A percentile compares a stretch with the other conserved stretches of the same genome.
Conservation (phyloP, 1,140 invertebrate genomes). For the Drosophila nikananu region DNA sequence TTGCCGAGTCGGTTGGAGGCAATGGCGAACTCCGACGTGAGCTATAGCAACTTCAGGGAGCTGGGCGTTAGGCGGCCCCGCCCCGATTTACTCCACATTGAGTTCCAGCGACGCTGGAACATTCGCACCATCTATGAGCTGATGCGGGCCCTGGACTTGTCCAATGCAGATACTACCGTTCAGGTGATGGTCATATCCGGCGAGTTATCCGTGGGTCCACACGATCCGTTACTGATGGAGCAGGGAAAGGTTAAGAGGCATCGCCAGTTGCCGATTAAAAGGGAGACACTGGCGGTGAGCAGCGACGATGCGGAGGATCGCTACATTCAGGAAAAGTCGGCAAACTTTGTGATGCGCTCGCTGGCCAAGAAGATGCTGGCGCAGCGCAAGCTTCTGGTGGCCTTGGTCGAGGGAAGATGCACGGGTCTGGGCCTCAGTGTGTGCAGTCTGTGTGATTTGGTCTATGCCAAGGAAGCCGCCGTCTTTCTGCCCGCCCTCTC, state of each 20-base stretch:
- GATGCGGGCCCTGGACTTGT: conserved; percentile 59
- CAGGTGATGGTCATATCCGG: conserved; percentile 67
- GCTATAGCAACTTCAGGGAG: conserved; percentile 57
- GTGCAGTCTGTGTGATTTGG: conserved; percentile 93
- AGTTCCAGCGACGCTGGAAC: conserved; percentile 90
- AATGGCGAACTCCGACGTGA: conserved; percentile 1
- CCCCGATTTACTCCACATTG: conserved; percentile 86
- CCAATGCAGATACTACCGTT: conserved; percentile 46
- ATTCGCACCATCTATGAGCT: conserved; percentile 67
- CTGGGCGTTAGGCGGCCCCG: conserved; percentile 51
- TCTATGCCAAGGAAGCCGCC: conserved; percentile 94
- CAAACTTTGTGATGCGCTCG: conserved; percentile 86
- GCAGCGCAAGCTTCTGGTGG: conserved; percentile 95
- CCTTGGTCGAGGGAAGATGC: conserved; percentile 97
- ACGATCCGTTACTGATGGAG: conserved; percentile 19
- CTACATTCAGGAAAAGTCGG: conserved; percentile 54
- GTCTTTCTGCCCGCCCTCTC: conserved; percentile 95
- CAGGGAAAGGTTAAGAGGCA: conserved; percentile 15
- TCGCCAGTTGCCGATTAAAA: background rate
- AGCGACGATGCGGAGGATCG: conserved; percentile 33
- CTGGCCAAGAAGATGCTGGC: conserved; percentile 93
- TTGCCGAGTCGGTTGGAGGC: conserved; percentile 1
- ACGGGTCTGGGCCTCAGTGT: conserved; percentile 95
- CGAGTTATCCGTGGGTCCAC: conserved; percentile 92
- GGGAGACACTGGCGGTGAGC: background rate